Evolutionary conservation across 2,113 vertebrate species (phyloP), one percentile per base, ranked within the genome.

Genomic region (Barbus barbus): DNA sequence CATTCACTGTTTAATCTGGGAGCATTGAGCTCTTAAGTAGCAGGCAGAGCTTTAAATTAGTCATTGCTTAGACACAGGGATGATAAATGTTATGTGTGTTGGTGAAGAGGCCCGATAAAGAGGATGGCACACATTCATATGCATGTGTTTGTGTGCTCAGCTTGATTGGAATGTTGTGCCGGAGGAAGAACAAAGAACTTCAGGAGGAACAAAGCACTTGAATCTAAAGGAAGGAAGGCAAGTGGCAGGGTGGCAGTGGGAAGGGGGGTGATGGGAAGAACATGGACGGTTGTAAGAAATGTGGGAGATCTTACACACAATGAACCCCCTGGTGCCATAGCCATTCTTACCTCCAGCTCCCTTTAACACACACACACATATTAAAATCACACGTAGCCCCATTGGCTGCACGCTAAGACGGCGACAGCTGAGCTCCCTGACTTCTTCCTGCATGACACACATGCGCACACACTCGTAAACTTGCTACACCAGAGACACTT

Each of bases 101-200:
- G 87, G 91, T 86, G 90, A 91, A 86, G 88, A 84, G 87, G 90
- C 85, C 89, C 87, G 89, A 91, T 93, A 92, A 93, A 93, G 91
- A 92, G 90, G 92, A 92, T 90, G 87, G 89, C 87, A 93, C 89
- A 90, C 93, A 93, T 93, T 93, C 91, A 94, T 94, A 94, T 94
- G 93, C 92, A 89, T 91, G 88, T 18, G 88, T 91, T 91, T 93
- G 93, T 93, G 91, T 93, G 92, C 93, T 93, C 93, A 93, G 93
- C 92, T 93, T 94, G 92, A 93, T 90, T 81, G 83, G 22, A 92
- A 92, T 92, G 92, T 91, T 92, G 91, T 88, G 90, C 90, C 5
- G 71, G 86, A 85, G 86, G 82, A 84, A 89, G 89, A 93, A 95
- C 93, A 94, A 95, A 94, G 92, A 86, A 85, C n/a, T 56, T 38